Conservation (phyloP, 2,888 invertebrate species). For the Athalia rosae region DNA sequence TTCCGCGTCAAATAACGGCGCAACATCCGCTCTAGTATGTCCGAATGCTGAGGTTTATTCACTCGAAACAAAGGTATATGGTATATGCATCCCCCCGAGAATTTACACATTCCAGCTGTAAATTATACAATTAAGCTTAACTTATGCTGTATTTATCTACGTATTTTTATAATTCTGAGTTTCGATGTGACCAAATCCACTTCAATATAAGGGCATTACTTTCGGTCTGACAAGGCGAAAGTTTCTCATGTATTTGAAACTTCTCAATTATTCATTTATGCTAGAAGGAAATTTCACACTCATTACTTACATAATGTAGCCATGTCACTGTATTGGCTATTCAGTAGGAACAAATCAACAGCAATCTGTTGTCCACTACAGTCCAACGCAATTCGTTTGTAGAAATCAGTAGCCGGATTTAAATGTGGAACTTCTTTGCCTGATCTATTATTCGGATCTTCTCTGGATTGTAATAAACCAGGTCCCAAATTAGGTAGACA, state of each 20-base stretch:
- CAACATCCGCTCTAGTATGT: conserved; percentile 85
- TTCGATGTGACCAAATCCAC: too few species aligned
- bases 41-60: conserved; percentile 82
- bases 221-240: too few species aligned
- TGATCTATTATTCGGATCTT: conserved; percentile 90
- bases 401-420: conserved; percentile 98
- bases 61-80: conserved; percentile 92
- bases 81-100: conserved; percentile 94
- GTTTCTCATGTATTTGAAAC: neutral
- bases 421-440: conserved; percentile 90
- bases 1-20: conserved; percentile 94
- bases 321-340: conserved; percentile 94
- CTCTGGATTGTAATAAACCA: conserved; percentile 85
- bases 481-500: conserved; percentile 91
- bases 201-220: too few species aligned
- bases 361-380: conserved; percentile 97
- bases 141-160: conserved; percentile 3
- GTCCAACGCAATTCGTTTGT: conserved; percentile 95
- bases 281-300: neutral
- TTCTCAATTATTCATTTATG: conserved; percentile 22
- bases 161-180: neutral
- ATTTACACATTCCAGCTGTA: conserved; percentile 92
- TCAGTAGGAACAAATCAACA: conserved; percentile 95
- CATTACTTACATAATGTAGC: conserved; percentile 88
- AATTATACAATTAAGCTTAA: conserved; percentile 45